Base-by-base conservation (phyloP, 30 jellyfish, hydroid and myxozoan genomes). In the Mastigias papua region DNA sequence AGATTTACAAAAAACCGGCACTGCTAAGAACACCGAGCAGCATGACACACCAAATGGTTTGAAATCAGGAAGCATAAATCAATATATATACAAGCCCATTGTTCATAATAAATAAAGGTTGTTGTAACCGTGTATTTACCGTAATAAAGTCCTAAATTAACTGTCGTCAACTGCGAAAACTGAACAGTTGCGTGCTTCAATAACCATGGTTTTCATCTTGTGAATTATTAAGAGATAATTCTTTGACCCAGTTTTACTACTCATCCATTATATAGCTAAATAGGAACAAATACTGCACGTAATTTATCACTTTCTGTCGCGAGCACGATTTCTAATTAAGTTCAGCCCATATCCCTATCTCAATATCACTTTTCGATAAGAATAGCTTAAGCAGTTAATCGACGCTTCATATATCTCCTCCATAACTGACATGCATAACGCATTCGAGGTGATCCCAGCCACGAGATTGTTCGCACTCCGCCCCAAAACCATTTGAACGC, bases 351-450 rank as follows among this genome's bases (percentile, higher is more conserved):
- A 68, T 81, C 51, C 84, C 84, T 46, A 31, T 81, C 84, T 69
- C 91, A 67, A 48, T 83, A 70, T 83, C 92, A 83, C 86, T 83
- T 60, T 71, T 57, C 83, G 87, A 73, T 71, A 51, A 85, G 94
- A 85, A 73, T 85, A 85, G 94, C 94, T 72, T 73, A 85, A 33
- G 69, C 89, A 73, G 94, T 50, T 85, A 62, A 85, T 85, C 88
- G 79, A 85, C 94, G 79, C 88, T 34, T 73, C 88, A 73, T 66
- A 85, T 85, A 72, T 85, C 94, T 60, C 77, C 77, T 48, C 85
- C 66, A 65, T 26, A 67, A 80, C 66, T 85, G 85, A 72, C 88
- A 85, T 71, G 42, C 32, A 57, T 73, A 54, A 61, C 79, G 58
- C 60, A 85, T 64, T 57, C 73, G 78, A 34, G 94, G 88, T 85